Evolutionary conservation across 2,888 invertebrate genomes (phyloP).

Genomic region (Agonum fuliginosum): DNA sequence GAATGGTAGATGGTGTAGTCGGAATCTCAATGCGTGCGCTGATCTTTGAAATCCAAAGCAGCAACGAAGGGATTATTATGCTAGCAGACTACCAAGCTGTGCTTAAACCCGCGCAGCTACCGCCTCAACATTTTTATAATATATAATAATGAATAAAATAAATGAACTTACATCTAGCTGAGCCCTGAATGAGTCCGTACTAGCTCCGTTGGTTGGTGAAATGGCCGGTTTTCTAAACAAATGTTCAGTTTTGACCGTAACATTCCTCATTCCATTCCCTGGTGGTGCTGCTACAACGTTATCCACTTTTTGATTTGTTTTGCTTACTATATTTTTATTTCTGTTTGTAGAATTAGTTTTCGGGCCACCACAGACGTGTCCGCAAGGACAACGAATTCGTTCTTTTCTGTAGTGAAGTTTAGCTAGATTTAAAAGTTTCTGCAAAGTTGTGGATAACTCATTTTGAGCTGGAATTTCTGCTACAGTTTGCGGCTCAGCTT

Average conservation of each 20-base stretch:
- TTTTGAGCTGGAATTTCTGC: constrained; percentile 61
- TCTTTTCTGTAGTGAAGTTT: constrained; percentile 72
- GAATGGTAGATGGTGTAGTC: too few relatives aligned
- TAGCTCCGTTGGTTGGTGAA: constrained; percentile 62
- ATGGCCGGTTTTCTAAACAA: constrained; percentile 64
- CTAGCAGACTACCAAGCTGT: too few relatives aligned
- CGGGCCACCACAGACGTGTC: constrained; percentile 74
- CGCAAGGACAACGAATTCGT: constrained; percentile 75
- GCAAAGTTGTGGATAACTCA: constrained; percentile 71
- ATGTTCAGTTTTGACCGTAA: constrained; percentile 60
- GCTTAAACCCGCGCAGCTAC: too few relatives aligned
- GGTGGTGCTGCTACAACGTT: not conserved
- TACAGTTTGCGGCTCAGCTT: constrained; percentile 54
- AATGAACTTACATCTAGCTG: constrained; percentile 72
- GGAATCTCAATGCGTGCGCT: too few relatives aligned
- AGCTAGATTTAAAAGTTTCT: constrained; percentile 76
- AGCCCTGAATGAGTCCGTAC: constrained; percentile 71
- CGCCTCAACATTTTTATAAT: not conserved
- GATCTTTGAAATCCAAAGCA: too few relatives aligned
- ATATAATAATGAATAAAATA: too few relatives aligned
- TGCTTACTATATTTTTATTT: constrained; percentile 51
- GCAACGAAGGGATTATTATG: too few relatives aligned
- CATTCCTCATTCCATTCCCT: constrained; percentile 44
- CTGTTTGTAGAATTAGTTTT: constrained; percentile 55
- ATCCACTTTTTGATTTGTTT: constrained; percentile 46